A percentile compares a stretch with the other conserved stretches of the same genome.
These are phyloP conservation scores for Eurypyga helias DNA, from an alignment of 2,113 vertebrate species.

Conservation along the genomic window DNA sequence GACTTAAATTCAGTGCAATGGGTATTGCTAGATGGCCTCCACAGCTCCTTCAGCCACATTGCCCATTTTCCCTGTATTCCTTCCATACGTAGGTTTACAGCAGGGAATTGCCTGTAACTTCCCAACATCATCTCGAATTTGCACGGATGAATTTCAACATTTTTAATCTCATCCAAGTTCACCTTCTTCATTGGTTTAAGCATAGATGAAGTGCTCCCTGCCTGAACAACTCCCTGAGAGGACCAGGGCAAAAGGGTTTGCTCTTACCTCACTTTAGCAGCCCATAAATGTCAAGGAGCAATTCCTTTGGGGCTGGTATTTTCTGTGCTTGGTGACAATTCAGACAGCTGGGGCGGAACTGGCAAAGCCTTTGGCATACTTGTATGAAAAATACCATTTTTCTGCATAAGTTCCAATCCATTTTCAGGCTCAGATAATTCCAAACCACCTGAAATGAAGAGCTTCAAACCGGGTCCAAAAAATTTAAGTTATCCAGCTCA, in stretches of 20 bases:
- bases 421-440: constrained; percentile 33
- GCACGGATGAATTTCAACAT: background rate
- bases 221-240: background rate
- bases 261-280: background rate
- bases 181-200: background rate
- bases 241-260: background rate
- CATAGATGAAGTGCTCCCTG: background rate
- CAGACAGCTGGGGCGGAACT: background rate
- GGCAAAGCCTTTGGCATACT: constrained; percentile 15
- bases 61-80: background rate
- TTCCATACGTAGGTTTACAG: background rate
- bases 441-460: background rate
- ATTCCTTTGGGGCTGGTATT: constrained; percentile 9
- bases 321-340: constrained; percentile 44
- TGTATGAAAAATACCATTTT: background rate
- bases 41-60: background rate
- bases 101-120: background rate
- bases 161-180: background rate
- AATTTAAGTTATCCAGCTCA: background rate
- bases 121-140: background rate
- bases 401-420: background rate
- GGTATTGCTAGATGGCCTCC: background rate
- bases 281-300: constrained; percentile 25
- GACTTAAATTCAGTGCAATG: background rate
- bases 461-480: background rate